phyloP scores from a whole-genome alignment of 2,113 vertebrate species.

The Ptyas mucosa region DNA sequence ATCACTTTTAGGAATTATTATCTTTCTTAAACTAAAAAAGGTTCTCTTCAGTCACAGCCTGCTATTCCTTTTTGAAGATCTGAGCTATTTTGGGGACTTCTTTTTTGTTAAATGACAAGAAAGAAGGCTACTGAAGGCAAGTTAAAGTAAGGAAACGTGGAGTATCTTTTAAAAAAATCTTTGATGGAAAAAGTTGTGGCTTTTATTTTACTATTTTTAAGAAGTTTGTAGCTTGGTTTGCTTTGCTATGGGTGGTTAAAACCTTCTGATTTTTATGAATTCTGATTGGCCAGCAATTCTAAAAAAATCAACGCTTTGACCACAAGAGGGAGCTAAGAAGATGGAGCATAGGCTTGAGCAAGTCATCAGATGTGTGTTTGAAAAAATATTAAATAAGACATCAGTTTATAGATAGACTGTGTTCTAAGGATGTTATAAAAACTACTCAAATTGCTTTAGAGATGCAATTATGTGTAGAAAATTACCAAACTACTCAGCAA shows the following conservation, averaged over 20 bases:
- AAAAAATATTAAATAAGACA: neutral
- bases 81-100: neutral
- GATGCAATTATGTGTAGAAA: neutral
- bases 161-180: neutral
- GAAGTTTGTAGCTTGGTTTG: neutral
- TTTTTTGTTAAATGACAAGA: neutral
- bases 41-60: neutral
- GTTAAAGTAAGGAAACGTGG: neutral
- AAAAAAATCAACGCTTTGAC: neutral
- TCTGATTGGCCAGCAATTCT: neutral
- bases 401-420: neutral
- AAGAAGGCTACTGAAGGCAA: neutral
- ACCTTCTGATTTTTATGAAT: neutral
- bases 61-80: neutral
- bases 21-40: neutral
- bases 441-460: neutral
- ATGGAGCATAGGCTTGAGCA: neutral
- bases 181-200: neutral
- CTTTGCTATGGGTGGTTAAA: neutral
- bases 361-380: neutral
- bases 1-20: neutral
- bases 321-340: neutral
- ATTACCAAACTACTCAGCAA: neutral
- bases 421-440: neutral
- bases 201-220: neutral